Percentiles rank a stretch among this genome's conserved stretches.
Conservation (phyloP, 2,113 vertebrate species). For the Nycticorax nycticorax region DNA sequence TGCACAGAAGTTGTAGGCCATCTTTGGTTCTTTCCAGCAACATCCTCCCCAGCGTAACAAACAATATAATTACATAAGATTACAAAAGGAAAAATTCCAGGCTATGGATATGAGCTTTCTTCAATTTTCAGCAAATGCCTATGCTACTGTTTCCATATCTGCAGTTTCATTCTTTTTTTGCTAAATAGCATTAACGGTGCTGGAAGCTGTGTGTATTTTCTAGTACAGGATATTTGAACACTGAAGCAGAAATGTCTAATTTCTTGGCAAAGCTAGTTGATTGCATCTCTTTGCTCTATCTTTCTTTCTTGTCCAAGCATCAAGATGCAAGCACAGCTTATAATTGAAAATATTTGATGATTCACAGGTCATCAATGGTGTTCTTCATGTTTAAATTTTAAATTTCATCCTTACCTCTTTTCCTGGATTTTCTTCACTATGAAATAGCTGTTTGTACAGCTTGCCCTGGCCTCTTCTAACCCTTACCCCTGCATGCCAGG, state of each 20-base stretch:
- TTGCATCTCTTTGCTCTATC: neutral
- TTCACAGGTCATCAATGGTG: neutral
- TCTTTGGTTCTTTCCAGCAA: neutral
- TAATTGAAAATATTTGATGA: constrained; percentile 15
- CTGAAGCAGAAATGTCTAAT: neutral
- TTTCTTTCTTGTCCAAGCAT: neutral
- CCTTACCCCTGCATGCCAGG: neutral
- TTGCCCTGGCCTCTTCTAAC: neutral
- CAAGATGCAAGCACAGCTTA: neutral
- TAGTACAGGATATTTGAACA: neutral
- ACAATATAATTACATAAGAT: neutral
- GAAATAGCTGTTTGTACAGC: neutral
- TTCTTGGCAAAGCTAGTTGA: neutral
- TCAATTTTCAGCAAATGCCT: neutral
- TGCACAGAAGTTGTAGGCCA: neutral
- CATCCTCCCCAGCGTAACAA: rapidly evolving
- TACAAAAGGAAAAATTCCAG: neutral
- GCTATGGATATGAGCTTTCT: neutral
- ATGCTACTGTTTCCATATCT: neutral
- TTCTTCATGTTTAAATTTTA: neutral
- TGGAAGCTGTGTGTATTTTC: neutral
- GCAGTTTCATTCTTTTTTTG: neutral
- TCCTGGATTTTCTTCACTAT: neutral
- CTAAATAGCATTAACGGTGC: neutral
- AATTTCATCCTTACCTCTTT: neutral